Evolutionary conservation across 1,140 invertebrate genomes (phyloP).

Genomic region (Drosophila truncata): DNA sequence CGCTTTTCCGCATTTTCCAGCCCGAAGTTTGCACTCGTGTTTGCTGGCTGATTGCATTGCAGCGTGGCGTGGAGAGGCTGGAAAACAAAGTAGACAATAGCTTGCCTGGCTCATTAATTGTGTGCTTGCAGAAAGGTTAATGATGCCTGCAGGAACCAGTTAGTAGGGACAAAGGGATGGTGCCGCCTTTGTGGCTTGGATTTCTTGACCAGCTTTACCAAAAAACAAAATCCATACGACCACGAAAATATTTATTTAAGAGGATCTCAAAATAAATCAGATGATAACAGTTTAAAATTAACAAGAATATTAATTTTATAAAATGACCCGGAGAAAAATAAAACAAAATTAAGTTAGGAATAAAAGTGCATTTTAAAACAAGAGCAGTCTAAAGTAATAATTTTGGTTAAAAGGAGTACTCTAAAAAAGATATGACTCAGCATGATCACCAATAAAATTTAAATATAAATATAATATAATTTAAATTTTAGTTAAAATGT

Average conservation of each 20-base stretch:
- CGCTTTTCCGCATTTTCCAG: conserved; percentile 8
- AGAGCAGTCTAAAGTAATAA: too few species aligned
- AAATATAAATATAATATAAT: too few species aligned
- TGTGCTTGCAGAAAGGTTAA: conserved; percentile 66
- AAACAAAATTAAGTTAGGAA: background rate
- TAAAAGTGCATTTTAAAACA: too few species aligned
- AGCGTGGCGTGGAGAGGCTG: conserved; percentile 16
- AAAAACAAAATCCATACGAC: too few species aligned
- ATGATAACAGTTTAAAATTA: conserved; percentile 1
- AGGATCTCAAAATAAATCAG: background rate
- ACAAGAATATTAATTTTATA: background rate
- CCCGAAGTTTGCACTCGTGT: conserved; percentile 51
- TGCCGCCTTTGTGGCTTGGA: conserved; percentile 10
- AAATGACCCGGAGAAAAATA: background rate
- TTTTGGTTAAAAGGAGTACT: too few species aligned
- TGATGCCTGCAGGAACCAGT: conserved; percentile 68
- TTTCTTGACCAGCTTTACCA: conserved; percentile 17
- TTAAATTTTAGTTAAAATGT: too few species aligned
- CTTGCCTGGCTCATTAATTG: conserved; percentile 52
- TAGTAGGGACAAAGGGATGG: conserved; percentile 16
- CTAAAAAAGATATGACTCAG: too few species aligned
- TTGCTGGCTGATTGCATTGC: conserved; percentile 56
- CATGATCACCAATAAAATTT: too few species aligned
- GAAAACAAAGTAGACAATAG: conserved; percentile 65
- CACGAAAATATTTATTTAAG: background rate